These are phyloP conservation scores for Toxostoma redivivum DNA, from an alignment of 2,113 vertebrate species.

Conservation along the genomic window DNA sequence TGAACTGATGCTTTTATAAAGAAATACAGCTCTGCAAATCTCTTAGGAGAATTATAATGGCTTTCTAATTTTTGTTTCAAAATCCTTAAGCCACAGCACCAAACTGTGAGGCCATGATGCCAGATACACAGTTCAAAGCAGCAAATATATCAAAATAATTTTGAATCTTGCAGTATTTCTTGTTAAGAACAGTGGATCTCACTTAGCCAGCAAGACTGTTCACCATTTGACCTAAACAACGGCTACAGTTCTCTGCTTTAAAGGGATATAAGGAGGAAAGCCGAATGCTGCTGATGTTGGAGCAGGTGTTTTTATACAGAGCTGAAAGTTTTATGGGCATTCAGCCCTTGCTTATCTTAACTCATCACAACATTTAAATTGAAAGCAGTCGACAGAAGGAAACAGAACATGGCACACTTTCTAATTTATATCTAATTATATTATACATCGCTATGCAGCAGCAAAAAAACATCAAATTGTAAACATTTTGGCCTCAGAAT, in stretches of 20 bases:
- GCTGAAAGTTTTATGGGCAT: conserved; percentile 42
- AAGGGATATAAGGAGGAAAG: neutral
- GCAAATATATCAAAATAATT: neutral
- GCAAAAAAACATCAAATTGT: conserved; percentile 48
- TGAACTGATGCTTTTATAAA: neutral
- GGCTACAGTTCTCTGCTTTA: neutral
- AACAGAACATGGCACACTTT: conserved; percentile 55
- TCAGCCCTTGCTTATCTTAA: conserved; percentile 52
- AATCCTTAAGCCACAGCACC: neutral
- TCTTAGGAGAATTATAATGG: neutral
- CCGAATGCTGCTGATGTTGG: neutral
- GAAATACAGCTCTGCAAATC: neutral
- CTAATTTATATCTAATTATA: conserved; percentile 62
- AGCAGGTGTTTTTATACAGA: conserved; percentile 39
- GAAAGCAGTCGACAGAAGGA: conserved; percentile 46
- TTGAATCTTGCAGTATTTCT: neutral
- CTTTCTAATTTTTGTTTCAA: neutral
- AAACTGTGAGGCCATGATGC: neutral
- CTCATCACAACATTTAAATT: conserved; percentile 55
- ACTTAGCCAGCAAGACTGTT: neutral
- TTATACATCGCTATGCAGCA: conserved; percentile 11
- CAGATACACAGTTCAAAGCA: neutral
- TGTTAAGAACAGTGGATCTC: neutral
- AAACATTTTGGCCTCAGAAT: conserved; percentile 58
- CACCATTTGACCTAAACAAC: neutral